Evolutionary conservation across 2,888 invertebrate genomes (phyloP).

Genomic region (Eristalinus sepulchralis): DNA sequence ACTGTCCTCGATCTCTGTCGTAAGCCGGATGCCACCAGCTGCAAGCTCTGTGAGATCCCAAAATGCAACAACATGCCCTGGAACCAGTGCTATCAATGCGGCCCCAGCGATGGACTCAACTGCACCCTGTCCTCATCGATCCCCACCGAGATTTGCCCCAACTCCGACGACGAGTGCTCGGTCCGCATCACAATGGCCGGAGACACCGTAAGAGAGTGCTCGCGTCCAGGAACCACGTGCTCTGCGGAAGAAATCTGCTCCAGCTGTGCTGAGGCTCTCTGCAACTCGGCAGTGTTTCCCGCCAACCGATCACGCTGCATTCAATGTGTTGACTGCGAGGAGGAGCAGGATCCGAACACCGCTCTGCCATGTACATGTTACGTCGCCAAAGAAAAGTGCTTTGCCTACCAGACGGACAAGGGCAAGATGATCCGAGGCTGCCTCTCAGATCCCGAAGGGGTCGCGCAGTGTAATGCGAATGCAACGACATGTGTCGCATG

Average conservation of each 20-base stretch:
- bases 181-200: constrained; percentile 53
- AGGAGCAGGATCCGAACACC: constrained; percentile 21
- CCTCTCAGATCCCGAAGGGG: constrained; percentile 35
- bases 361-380: constrained; percentile 54
- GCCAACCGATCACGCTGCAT: constrained; percentile 58
- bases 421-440: constrained; percentile 66
- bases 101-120: constrained; percentile 46
- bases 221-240: not conserved
- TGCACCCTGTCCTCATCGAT: constrained; percentile 57
- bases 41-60: constrained; percentile 19
- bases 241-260: not conserved
- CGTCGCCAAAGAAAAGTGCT: constrained; percentile 61
- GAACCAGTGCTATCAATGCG: constrained; percentile 66
- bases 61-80: constrained; percentile 61
- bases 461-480: constrained; percentile 38
- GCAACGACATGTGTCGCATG: constrained; percentile 60
- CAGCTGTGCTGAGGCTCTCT: constrained; percentile 25
- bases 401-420: constrained; percentile 54
- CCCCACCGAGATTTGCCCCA: constrained; percentile 45
- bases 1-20: constrained; percentile 1
- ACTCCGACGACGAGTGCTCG: constrained; percentile 55
- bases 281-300: constrained; percentile 69
- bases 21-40: not conserved
- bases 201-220: constrained; percentile 64
- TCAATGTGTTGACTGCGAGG: constrained; percentile 66